phyloP scores from a whole-genome alignment of 2,113 vertebrate genomes.

The Cercopithecus mona region DNA sequence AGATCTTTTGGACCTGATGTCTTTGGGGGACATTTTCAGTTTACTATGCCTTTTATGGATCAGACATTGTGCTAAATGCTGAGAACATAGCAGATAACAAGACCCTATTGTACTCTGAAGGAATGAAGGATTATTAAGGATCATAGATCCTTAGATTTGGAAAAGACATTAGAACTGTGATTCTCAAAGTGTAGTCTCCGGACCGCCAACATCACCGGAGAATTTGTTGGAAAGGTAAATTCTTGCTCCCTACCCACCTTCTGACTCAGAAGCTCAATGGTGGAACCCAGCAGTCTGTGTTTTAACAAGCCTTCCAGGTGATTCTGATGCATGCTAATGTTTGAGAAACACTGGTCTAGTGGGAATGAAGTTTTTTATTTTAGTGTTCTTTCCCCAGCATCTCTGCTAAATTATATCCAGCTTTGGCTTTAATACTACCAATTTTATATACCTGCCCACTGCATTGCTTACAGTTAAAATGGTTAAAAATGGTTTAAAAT shows the following conservation, averaged over 20 bases:
- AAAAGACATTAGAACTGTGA: neutral
- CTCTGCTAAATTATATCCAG: neutral
- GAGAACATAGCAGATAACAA: neutral
- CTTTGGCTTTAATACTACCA: neutral
- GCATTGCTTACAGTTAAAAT: neutral
- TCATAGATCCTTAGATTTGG: neutral
- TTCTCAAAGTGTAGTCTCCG: neutral
- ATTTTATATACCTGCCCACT: neutral
- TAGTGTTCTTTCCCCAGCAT: neutral
- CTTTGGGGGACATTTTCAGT: neutral
- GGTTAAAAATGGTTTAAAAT: neutral
- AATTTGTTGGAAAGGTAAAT: neutral
- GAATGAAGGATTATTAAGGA: neutral
- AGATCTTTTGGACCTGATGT: neutral
- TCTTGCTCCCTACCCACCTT: neutral
- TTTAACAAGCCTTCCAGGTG: neutral
- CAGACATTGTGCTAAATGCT: neutral
- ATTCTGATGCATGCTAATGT: fast-evolving
- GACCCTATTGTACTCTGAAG: neutral
- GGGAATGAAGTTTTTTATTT: neutral
- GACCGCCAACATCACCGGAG: too few relatives aligned
- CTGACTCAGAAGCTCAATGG: neutral
- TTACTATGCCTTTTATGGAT: neutral
- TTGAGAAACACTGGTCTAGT: neutral
- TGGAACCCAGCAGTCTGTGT: neutral